A percentile compares a stretch with the other conserved stretches of the same genome.
These are phyloP conservation scores for Gerosis bhagava DNA, from an alignment of 2,888 invertebrate species.

Conservation along the genomic window DNA sequence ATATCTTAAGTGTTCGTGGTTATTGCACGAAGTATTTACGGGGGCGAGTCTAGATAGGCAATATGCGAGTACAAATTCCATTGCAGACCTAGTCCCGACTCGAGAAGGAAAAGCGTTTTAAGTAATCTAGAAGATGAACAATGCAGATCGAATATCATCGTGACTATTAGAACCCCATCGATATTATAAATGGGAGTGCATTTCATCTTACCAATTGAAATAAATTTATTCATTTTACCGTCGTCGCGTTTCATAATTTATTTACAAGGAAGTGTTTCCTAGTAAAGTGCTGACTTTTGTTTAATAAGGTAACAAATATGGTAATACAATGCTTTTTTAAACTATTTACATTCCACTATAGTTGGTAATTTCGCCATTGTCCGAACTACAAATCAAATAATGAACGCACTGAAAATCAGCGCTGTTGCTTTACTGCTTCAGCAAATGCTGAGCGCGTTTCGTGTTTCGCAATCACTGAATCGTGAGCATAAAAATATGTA, in stretches of 20 bases:
- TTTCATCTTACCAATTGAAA: constrained; percentile 21
- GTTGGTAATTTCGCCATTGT: too few species aligned
- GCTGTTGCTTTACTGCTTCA: too few species aligned
- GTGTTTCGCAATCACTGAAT: too few species aligned
- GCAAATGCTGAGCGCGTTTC: too few species aligned
- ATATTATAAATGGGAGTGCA: constrained; percentile 23
- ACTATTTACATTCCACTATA: too few species aligned
- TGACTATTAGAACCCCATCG: constrained; percentile 25
- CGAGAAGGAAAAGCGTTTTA: constrained; percentile 15
- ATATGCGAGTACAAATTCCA: constrained; percentile 44
- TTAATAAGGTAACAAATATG: too few species aligned
- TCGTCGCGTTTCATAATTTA: constrained; percentile 8
- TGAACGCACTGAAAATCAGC: too few species aligned
- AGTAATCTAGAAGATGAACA: constrained; percentile 42
- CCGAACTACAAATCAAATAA: too few species aligned
- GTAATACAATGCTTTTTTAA: not conserved
- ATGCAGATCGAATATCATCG: constrained; percentile 49
- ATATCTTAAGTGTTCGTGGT: constrained; percentile 39
- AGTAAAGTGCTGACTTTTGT: too few species aligned
- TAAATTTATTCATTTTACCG: constrained; percentile 8
- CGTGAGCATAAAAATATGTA: too few species aligned
- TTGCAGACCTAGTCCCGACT: constrained; percentile 18
- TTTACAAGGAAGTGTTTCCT: too few species aligned
- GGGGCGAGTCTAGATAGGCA: constrained; percentile 43
- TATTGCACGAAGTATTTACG: constrained; percentile 43